Conservation (phyloP, 2,888 invertebrate genomes). For the Drosophila atroscutellata region DNA sequence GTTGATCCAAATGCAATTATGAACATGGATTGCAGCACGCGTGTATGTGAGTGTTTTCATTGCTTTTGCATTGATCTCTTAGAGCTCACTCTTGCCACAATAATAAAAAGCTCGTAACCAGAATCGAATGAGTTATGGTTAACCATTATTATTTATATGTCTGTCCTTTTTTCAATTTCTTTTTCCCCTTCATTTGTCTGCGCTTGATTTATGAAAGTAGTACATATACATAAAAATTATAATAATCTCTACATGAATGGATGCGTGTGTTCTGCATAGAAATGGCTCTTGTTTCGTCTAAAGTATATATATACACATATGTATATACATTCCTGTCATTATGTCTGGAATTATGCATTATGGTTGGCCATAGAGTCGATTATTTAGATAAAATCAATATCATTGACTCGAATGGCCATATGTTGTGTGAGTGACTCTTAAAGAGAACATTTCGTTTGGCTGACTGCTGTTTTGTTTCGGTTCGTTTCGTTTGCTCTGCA, state of each 20-base stretch:
- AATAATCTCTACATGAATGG: background rate
- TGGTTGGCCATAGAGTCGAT: slow-evolving; percentile 5
- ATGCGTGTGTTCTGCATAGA: background rate
- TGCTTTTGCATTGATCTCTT: too few species aligned
- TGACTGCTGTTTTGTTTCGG: background rate
- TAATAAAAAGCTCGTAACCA: too few species aligned
- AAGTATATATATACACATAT: background rate
- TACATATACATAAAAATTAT: background rate
- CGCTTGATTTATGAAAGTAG: background rate
- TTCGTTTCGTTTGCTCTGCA: slow-evolving; percentile 1
- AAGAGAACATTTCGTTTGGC: background rate
- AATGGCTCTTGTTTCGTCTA: background rate
- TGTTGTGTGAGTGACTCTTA: slow-evolving; percentile 9
- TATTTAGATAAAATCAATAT: slow-evolving; percentile 23
- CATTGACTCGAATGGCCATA: slow-evolving; percentile 23
- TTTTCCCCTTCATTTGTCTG: background rate
- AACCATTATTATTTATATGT: background rate
- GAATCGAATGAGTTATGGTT: background rate
- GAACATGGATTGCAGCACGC: too few species aligned
- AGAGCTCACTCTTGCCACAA: too few species aligned
- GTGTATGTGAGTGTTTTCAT: too few species aligned
- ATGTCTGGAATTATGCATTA: slow-evolving; percentile 8
- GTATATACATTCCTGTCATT: slow-evolving; percentile 10
- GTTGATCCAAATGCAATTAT: too few species aligned
- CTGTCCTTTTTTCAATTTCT: background rate